phyloP scores from a whole-genome alignment of 2,888 invertebrate species.

The Agelastica alni region DNA sequence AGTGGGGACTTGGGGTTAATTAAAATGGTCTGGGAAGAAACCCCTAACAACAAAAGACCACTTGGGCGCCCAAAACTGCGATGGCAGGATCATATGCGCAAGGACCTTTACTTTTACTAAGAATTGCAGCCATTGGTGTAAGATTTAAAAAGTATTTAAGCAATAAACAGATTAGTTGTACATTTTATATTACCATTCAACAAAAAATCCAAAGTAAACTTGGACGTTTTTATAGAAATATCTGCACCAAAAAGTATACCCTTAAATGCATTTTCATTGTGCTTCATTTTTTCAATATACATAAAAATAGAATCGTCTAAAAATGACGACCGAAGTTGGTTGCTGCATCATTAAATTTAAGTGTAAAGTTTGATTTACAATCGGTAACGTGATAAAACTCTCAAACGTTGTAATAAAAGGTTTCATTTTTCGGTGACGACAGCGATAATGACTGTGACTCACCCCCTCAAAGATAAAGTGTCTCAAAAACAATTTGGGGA shows the following conservation, averaged over 20 bases:
- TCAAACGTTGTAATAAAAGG: constrained; percentile 14
- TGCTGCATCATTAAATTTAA: constrained; percentile 16
- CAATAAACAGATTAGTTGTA: no score
- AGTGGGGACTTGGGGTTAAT: no score
- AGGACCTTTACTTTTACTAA: no score
- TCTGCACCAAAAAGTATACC: background rate
- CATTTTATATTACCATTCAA: no score
- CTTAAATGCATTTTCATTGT: constrained; percentile 5
- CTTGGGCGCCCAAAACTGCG: no score
- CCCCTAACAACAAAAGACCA: no score
- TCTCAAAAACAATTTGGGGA: constrained; percentile 3
- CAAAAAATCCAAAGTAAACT: no score
- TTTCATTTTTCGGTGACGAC: constrained; percentile 10
- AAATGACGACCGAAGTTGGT: background rate
- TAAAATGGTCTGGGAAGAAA: no score
- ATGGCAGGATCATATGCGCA: no score
- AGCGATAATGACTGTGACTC: constrained; percentile 7
- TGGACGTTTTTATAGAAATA: no score
- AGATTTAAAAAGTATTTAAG: no score
- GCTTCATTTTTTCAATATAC: background rate
- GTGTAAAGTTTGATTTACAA: constrained; percentile 17
- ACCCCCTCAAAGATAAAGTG: constrained; percentile 2
- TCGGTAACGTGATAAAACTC: constrained; percentile 12
- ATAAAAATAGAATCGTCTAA: constrained; percentile 5
- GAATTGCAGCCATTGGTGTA: no score